These are phyloP conservation scores for Dicerorhinus sumatrensis DNA, from an alignment of 2,113 vertebrate genomes.

Conservation along the genomic window DNA sequence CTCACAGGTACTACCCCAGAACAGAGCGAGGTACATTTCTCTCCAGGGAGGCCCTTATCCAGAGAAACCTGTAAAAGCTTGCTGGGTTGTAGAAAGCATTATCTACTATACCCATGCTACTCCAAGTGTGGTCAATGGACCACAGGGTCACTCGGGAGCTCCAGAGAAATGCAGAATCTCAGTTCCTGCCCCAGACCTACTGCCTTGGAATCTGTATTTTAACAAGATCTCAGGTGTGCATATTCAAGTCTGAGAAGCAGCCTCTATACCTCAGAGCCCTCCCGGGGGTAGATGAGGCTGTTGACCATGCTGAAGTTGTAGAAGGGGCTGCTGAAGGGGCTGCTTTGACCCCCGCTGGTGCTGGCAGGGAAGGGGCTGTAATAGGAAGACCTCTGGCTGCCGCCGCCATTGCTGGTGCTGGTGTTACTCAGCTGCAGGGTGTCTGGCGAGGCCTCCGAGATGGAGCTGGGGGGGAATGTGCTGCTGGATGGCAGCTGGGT, in stretches of 20 bases:
- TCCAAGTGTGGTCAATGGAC: background rate
- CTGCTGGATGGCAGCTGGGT: slow-evolving; percentile 86
- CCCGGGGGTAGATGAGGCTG: slow-evolving; percentile 96
- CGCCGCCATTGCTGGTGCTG: background rate
- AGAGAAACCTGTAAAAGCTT: background rate
- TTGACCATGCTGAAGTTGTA: slow-evolving; percentile 97
- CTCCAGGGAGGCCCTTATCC: background rate
- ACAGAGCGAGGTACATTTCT: background rate
- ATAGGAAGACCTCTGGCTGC: slow-evolving; percentile 86
- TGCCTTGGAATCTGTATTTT: background rate
- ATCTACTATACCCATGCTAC: too few species aligned
- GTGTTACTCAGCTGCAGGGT: slow-evolving; percentile 40
- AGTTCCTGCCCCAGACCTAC: background rate
- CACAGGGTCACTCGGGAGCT: background rate
- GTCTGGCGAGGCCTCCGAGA: slow-evolving; percentile 48
- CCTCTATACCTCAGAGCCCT: slow-evolving; percentile 93
- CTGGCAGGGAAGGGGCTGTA: slow-evolving; percentile 92
- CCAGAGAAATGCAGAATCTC: background rate
- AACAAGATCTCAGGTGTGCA: background rate
- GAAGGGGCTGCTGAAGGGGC: slow-evolving; percentile 94
- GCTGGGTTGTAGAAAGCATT: background rate
- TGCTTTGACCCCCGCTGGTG: slow-evolving; percentile 90
- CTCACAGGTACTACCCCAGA: background rate
- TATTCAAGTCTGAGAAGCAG: background rate
- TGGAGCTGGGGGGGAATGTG: slow-evolving; percentile 68